Conservation (phyloP, 2,888 invertebrate species). For the Andrena bucephala region DNA sequence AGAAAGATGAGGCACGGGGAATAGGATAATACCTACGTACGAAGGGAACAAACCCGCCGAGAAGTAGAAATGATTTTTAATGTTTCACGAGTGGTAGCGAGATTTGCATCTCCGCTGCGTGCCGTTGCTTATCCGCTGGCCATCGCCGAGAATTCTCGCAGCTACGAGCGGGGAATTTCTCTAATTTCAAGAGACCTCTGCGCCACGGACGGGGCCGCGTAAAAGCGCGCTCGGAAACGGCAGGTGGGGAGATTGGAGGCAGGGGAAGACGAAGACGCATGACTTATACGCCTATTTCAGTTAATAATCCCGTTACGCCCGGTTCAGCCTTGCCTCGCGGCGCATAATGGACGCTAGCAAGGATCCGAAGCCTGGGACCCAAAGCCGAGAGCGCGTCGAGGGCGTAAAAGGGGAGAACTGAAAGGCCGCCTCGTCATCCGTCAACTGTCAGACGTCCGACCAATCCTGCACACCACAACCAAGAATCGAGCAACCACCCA, state of each 20-base stretch:
- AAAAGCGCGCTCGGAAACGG: not conserved
- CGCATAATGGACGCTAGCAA: slow-evolving; percentile 78
- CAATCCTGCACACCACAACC: slow-evolving; percentile 81
- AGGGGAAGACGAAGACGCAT: slow-evolving; percentile 57
- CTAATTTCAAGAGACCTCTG: slow-evolving; percentile 50
- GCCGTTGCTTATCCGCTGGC: slow-evolving; percentile 48
- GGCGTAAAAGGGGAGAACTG: slow-evolving; percentile 77
- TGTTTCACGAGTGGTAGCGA: slow-evolving; percentile 41
- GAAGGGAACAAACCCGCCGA: slow-evolving; percentile 34
- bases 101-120: slow-evolving; percentile 62
- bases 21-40: not conserved
- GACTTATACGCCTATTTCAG: slow-evolving; percentile 79
- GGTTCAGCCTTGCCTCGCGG: slow-evolving; percentile 61
- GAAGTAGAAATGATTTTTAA: slow-evolving; percentile 62
- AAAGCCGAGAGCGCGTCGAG: slow-evolving; percentile 68
- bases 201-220: slow-evolving; percentile 7
- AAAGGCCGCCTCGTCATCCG: slow-evolving; percentile 84
- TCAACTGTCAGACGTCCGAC: slow-evolving; percentile 84
- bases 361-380: slow-evolving; percentile 64
- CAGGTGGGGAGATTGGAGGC: not conserved
- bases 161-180: slow-evolving; percentile 56
- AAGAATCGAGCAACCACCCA: slow-evolving; percentile 80
- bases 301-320: slow-evolving; percentile 81
- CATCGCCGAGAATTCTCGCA: slow-evolving; percentile 62
- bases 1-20: slow-evolving; percentile 12